Evolutionary conservation across 2,797 vertebrate genomes (phyloP), one percentile per base, ranked within the genome.

Genomic region (Cygnus olor): DNA sequence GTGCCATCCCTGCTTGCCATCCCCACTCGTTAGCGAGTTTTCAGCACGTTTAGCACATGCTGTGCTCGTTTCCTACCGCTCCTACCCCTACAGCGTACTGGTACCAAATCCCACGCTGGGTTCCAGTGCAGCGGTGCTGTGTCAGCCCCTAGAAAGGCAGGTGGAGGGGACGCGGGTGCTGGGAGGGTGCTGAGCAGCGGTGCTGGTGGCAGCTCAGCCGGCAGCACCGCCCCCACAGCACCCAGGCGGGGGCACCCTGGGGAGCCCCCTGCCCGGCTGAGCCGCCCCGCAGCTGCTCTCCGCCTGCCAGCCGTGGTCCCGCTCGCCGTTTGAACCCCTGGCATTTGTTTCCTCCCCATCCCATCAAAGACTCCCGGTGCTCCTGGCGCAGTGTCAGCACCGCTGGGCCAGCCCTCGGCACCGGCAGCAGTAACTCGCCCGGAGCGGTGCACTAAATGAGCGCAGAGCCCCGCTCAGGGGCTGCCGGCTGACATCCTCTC

Each of bases 121-220:
- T n/a, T 63, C 58, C 3, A 2, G 42, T 28, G 22, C 44, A 4
- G 5, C 21, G 5, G 11, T 3, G 82, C 82, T 42, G 14, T 11
- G 54, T 11, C 32, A 30, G 32, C 30, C 42, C 7, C 57, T 4
- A 22, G 36, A 11, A 25, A 0, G 8, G 22, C 3, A 3, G 64
- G 69, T 1, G 2, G 24, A 32, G 16, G 30, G n/a, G 30, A 5
- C 6, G 12, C 0, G 0, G 0, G 3, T 20, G 9, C 2, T 2
- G 6, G 57, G 61, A 49, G 61, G 1, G 2, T 2, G 0, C 9
- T 25, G 49, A 27, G 5, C 54, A 44, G 27, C 1, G 2, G 11
- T 36, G 10, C 65, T 20, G 36, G 0, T 21, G 3, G 34, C 0
- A 3, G 17, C 60, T 72, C 80, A 76, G 13, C 76, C 32, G 25